Evolutionary conservation across 2,113 vertebrate genomes (phyloP), one percentile per base, ranked within the genome.

Genomic region (Sciurus niger): DNA sequence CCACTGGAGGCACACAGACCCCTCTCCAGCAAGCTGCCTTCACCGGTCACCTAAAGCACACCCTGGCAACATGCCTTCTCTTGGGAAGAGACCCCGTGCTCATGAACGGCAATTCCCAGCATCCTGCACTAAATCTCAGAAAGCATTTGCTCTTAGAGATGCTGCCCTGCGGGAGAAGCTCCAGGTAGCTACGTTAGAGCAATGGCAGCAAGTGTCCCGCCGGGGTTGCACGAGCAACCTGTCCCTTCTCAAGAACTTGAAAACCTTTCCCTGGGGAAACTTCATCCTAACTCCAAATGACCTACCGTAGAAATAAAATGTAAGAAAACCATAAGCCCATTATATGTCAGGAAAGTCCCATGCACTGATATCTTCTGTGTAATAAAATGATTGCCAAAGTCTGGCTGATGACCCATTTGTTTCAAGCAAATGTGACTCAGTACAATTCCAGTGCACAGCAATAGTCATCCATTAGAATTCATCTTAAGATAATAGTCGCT

Each of bases 1-100:
- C 12, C 40, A 51, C 60, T 24, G 8, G 0, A 4, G 4, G 0
- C 10, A 3, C 4, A n/a, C n/a, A n/a, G n/a, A n/a, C n/a, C 0
- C 24, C 48, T 32, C n/a, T 17, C 5, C 25, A 30, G 58, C 67
- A 43, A 9, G 32, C 10, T 5, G n/a, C 13, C 24, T 51, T 55
- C 37, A 13, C 20, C 20, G 3, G 37, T 48, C 24, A 60, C 13
- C 80, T 37, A 7, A 30, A 46, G 13, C 11, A 1, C 0, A 4
- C 51, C 20, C 46, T 24, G 8, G 51, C 63, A 25, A 7, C n/a
- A 51, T 20, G 28, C 65, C 43, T 88, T 8, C 70, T 53, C 28
- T 28, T 60, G 22, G 3, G 70, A n/a, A 48, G 77, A 51, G 16
- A 25, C 1, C 4, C 25, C 25, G 1, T 37, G 30, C 20, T 30